Conservation (phyloP, 2,797 vertebrate genomes). For the Enteromius mattozi region DNA sequence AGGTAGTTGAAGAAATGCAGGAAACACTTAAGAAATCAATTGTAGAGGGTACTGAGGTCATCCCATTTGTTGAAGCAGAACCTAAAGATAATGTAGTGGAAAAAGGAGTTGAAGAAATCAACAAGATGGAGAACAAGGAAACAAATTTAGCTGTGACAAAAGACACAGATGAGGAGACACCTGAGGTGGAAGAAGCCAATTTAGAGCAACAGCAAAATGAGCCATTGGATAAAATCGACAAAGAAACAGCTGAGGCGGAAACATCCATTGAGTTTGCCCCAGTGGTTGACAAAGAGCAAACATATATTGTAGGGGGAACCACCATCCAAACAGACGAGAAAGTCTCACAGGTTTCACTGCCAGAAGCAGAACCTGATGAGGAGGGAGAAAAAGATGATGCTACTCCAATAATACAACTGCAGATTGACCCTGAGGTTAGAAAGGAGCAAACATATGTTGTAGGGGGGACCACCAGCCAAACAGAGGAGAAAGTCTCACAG, state of each 20-base stretch:
- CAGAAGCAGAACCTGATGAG: not conserved
- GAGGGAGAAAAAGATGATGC: not conserved
- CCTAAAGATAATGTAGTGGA: not conserved
- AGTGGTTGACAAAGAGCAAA: not conserved
- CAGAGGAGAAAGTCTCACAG: not conserved
- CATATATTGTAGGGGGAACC: not conserved
- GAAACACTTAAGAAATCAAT: not conserved
- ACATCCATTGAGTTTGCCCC: not conserved
- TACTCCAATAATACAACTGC: not conserved
- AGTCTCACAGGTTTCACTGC: not conserved
- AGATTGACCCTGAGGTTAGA: not conserved
- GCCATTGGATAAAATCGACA: not conserved
- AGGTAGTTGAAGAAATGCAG: not conserved
- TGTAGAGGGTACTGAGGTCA: not conserved
- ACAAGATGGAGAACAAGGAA: not conserved
- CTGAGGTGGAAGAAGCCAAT: not conserved
- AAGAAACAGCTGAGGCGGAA: not conserved
- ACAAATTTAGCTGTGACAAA: not conserved
- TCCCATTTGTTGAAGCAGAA: not conserved
- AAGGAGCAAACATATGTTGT: not conserved
- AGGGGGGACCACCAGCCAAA: not conserved
- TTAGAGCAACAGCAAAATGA: not conserved
- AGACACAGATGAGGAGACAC: not conserved
- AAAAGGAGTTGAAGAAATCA: not conserved
- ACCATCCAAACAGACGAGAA: slow-evolving; percentile 3